phyloP scores from a whole-genome alignment of 1,140 invertebrate genomes.

The Drosophila teissieri region DNA sequence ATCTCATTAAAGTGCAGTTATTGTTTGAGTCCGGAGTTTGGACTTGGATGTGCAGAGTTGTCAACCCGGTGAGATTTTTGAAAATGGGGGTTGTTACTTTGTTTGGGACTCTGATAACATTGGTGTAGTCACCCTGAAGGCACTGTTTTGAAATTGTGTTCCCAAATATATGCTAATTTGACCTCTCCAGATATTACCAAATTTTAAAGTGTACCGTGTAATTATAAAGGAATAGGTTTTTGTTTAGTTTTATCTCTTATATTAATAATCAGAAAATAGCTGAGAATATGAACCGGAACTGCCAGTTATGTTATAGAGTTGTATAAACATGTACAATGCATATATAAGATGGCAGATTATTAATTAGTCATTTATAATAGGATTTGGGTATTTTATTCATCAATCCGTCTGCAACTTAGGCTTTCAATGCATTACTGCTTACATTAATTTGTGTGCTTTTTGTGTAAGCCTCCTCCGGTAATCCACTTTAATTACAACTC shows the following conservation, averaged over 20 bases:
- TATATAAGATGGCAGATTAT: neutral
- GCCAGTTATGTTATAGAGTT: too few relatives aligned
- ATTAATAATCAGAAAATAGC: too few relatives aligned
- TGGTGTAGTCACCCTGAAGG: neutral
- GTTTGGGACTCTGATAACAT: neutral
- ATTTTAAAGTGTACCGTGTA: neutral
- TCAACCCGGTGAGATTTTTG: slow-evolving; percentile 22
- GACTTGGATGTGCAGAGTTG: slow-evolving; percentile 14
- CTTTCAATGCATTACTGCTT: slow-evolving; percentile 4
- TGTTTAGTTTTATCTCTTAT: too few relatives aligned
- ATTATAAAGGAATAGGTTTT: too few relatives aligned
- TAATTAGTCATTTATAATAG: neutral
- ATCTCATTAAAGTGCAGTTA: slow-evolving; percentile 73
- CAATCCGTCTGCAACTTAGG: slow-evolving; percentile 3
- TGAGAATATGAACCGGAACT: too few relatives aligned
- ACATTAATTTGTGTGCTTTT: slow-evolving; percentile 20
- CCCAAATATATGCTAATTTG: slow-evolving; percentile 26
- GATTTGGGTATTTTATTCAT: neutral
- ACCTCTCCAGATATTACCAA: neutral
- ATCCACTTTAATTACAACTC: slow-evolving; percentile 45
- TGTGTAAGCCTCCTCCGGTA: slow-evolving; percentile 7
- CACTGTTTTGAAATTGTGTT: slow-evolving; percentile 7
- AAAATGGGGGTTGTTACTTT: slow-evolving; percentile 7
- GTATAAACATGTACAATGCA: too few relatives aligned
- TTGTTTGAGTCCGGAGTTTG: slow-evolving; percentile 35